Percentiles rank a stretch among this genome's conserved stretches.
Evolutionary conservation across 2,797 vertebrate species (phyloP).

Genomic region (Ataeniobius toweri): DNA sequence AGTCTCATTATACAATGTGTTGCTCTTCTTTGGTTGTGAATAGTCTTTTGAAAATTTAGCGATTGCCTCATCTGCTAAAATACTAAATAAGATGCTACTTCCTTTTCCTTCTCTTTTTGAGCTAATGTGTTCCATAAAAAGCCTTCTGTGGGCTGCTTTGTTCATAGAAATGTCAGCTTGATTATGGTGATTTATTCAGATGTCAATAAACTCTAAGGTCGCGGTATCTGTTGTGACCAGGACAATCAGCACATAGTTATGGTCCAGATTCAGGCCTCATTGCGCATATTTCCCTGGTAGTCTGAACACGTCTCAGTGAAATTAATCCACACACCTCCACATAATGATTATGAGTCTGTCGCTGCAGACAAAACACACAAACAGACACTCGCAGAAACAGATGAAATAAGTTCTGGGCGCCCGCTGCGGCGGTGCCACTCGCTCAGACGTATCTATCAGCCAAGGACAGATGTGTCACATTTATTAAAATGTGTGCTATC

Average conservation of each 20-base stretch:
- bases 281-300: constrained; percentile 44
- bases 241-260: constrained; percentile 39
- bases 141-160: constrained; percentile 21
- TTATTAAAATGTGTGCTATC: constrained; percentile 95
- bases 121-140: constrained; percentile 13
- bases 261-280: constrained; percentile 45
- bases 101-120: constrained; percentile 1
- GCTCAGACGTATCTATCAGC: constrained; percentile 82
- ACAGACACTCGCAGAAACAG: constrained; percentile 35
- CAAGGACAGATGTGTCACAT: constrained; percentile 96
- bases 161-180: constrained; percentile 53
- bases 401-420: constrained; percentile 58
- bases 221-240: constrained; percentile 46
- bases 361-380: constrained; percentile 43
- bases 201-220: constrained; percentile 65
- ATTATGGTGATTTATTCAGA: constrained; percentile 65
- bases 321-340: constrained; percentile 65
- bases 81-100: not conserved
- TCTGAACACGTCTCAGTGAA: constrained; percentile 62
- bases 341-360: constrained; percentile 65
- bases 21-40: not conserved
- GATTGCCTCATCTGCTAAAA: not conserved
- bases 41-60: not conserved
- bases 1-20: not conserved
- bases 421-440: constrained; percentile 56